Base-by-base conservation (phyloP, 30 jellyfish, hydroid and myxozoan genomes). In the Aurelia aurita complex sp. Pacific region DNA sequence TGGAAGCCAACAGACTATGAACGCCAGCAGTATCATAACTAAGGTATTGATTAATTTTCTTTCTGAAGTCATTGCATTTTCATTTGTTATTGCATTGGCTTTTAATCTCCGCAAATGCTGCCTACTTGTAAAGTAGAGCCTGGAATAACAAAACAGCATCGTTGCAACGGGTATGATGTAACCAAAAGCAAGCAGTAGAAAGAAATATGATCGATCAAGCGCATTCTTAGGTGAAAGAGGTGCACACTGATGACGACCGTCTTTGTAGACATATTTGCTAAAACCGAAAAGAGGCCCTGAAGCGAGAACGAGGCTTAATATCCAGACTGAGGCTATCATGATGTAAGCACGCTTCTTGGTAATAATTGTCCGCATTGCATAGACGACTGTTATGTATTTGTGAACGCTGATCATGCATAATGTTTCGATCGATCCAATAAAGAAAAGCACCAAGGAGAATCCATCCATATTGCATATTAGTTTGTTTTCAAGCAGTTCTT, bases 211-310 rank as follows among this genome's bases (percentile, higher is more conserved):
- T 68, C 61, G 54, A 3, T 46, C 65, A 0, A 57, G 42, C 5
- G 52, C 50, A 38, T 72, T 50, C 19, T 53, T 38, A 11, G 89
- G 91, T 17, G 92, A 43, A 4, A 72, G 80, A 3, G 95, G 67
- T 10, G 88, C 34, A 77, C 97, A 90, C 80, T 90, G 97, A 32
- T 83, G 92, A 38, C 95, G 64, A n/a, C 95, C 95, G 16, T 35
- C 32, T 67, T 35, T 54, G 85, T 83, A 71, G 12, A 36, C 69
- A 51, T 90, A 90, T 61, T 77, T 64, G 79, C 93, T 83, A 96
- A 96, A 90, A 32, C 97, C 97, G 32, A 90, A 60, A 10, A 83
- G 54, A 4, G 97, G 97, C 2, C 97, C 97, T 12, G 81, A 52
- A 11, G 97, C 97, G 29, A 90, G 87, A 7, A 53, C 80, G 2